phyloP scores from a whole-genome alignment of 2,797 vertebrate species.

The Peromyscus aztecus region DNA sequence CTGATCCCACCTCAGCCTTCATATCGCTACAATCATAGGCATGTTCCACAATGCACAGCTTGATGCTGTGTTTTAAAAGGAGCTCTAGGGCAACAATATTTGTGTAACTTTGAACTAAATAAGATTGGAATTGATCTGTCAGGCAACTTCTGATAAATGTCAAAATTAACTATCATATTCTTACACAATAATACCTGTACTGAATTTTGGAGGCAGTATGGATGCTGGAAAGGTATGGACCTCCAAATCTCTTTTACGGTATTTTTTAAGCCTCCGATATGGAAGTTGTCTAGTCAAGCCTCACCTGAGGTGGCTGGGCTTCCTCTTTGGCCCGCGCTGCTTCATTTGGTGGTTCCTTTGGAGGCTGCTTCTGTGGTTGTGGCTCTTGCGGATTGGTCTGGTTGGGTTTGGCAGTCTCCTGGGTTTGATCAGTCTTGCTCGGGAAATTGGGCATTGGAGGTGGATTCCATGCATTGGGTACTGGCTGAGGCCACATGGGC shows the following conservation, averaged over 20 bases:
- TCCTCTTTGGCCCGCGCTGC: constrained; percentile 69
- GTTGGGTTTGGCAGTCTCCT: constrained; percentile 62
- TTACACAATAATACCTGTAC: not conserved
- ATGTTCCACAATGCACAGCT: not conserved
- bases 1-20: not conserved
- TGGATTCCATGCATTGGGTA: constrained; percentile 65
- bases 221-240: no score
- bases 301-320: constrained; percentile 70
- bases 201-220: not conserved
- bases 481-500: constrained; percentile 79
- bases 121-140: not conserved
- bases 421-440: constrained; percentile 62
- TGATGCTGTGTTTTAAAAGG: constrained; percentile 22
- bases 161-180: not conserved
- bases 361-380: constrained; percentile 50
- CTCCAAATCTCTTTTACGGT: not conserved
- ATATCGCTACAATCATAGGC: not conserved
- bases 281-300: not conserved
- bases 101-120: constrained; percentile 32
- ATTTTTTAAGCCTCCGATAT: not conserved
- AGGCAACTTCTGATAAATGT: constrained; percentile 19
- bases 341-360: constrained; percentile 34
- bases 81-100: not conserved
- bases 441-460: constrained; percentile 44
- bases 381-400: constrained; percentile 52